Evolutionary conservation across 2,113 vertebrate species (phyloP).

Genomic region (Poeciliopsis retropinna): DNA sequence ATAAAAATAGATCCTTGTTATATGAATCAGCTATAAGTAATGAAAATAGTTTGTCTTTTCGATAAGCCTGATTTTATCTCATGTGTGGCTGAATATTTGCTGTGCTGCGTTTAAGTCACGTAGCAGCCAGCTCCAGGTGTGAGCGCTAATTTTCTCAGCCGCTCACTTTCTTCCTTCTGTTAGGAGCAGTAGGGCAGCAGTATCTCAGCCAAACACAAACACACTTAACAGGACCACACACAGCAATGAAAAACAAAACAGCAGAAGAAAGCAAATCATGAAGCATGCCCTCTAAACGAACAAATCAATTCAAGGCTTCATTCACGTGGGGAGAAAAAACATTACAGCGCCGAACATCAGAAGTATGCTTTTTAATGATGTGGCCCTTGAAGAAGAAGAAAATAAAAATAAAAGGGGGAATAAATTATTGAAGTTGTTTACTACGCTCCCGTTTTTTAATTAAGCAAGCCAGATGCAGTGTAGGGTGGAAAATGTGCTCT

Average conservation of each 20-base stretch:
- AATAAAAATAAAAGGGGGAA: not conserved
- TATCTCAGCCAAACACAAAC: slow-evolving; percentile 47
- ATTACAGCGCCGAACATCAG: slow-evolving; percentile 36
- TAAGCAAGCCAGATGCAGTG: slow-evolving; percentile 50
- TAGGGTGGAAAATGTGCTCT: slow-evolving; percentile 63
- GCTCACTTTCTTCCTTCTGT: slow-evolving; percentile 8
- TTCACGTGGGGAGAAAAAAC: not conserved
- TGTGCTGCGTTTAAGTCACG: no score
- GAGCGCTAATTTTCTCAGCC: not conserved
- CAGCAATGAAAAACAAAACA: slow-evolving; percentile 14
- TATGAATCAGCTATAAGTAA: no score
- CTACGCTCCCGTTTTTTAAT: slow-evolving; percentile 66
- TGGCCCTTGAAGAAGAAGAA: not conserved
- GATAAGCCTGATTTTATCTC: no score
- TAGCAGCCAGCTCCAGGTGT: slow-evolving; percentile 6
- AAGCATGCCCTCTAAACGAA: slow-evolving; percentile 40
- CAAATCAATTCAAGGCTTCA: slow-evolving; percentile 29
- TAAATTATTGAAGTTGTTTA: slow-evolving; percentile 65
- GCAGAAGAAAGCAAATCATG: slow-evolving; percentile 40
- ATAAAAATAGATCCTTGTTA: no score
- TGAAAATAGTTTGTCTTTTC: no score
- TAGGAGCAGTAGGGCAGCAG: not conserved
- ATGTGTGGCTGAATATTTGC: no score
- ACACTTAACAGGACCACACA: not conserved
- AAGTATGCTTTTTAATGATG: slow-evolving; percentile 39